These are phyloP conservation scores for Xenentodon cancila DNA, from an alignment of 2,797 vertebrate species.

Conservation along the genomic window DNA sequence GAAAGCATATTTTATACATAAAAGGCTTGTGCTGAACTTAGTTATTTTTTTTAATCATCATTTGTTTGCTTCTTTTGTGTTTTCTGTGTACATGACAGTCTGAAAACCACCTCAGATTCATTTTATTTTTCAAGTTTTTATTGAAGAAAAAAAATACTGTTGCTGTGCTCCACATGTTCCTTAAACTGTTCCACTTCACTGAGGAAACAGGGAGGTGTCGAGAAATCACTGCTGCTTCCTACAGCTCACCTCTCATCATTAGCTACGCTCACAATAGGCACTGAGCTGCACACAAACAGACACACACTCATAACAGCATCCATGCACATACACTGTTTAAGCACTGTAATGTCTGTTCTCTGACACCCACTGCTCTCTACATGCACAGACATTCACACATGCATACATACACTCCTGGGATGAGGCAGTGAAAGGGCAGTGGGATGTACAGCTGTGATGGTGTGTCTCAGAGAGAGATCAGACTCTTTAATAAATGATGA, in stretches of 20 bases:
- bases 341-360: slow-evolving; percentile 33
- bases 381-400: slow-evolving; percentile 42
- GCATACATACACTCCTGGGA: slow-evolving; percentile 52
- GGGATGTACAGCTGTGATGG: slow-evolving; percentile 77
- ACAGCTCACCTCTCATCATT: slow-evolving; percentile 59
- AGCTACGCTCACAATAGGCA: slow-evolving; percentile 36
- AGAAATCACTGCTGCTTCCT: slow-evolving; percentile 57
- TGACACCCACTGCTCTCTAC: slow-evolving; percentile 34
- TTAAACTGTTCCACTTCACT: slow-evolving; percentile 50
- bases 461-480: slow-evolving; percentile 74
- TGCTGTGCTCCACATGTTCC: slow-evolving; percentile 36
- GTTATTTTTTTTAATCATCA: background rate
- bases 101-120: slow-evolving; percentile 18
- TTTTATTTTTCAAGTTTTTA: slow-evolving; percentile 14
- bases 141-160: slow-evolving; percentile 7
- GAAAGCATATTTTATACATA: background rate
- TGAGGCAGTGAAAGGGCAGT: slow-evolving; percentile 74
- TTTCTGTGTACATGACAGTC: background rate
- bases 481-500: slow-evolving; percentile 78
- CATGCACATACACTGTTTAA: slow-evolving; percentile 12
- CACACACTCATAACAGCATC: background rate
- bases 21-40: background rate
- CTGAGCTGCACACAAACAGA: slow-evolving; percentile 7
- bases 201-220: slow-evolving; percentile 55
- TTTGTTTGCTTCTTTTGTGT: background rate